Percentiles rank a stretch among this genome's conserved stretches.
These are phyloP conservation scores for Andricus quercusramuli DNA, from an alignment of 2,888 invertebrate genomes.

Conservation along the genomic window DNA sequence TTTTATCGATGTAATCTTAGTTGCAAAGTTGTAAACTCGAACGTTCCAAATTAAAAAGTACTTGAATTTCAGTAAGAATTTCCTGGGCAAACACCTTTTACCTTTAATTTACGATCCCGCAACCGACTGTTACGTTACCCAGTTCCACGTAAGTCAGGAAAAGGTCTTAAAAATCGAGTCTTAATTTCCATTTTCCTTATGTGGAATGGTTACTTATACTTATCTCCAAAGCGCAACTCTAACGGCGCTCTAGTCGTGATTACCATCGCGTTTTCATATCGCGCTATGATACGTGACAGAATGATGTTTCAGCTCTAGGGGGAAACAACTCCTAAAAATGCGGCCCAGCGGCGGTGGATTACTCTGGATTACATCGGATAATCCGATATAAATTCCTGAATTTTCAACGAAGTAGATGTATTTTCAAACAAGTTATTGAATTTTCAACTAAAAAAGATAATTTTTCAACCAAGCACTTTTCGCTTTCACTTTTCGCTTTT, in stretches of 20 bases:
- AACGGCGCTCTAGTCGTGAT: constrained; percentile 35
- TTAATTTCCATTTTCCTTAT: constrained; percentile 41
- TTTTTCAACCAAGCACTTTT: no score
- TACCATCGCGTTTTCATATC: constrained; percentile 38
- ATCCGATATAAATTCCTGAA: no score
- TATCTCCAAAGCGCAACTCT: constrained; percentile 26
- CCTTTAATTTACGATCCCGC: constrained; percentile 35
- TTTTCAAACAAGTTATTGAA: no score
- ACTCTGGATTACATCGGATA: no score
- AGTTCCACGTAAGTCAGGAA: constrained; percentile 25
- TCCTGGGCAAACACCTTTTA: constrained; percentile 24
- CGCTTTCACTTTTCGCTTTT: no score
- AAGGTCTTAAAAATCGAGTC: constrained; percentile 32
- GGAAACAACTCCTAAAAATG: no score
- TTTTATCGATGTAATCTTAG: no score
- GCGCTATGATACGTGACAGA: constrained; percentile 36
- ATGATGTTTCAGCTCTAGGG: neutral
- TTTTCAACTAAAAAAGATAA: no score
- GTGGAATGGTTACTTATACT: constrained; percentile 32
- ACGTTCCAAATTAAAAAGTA: neutral
- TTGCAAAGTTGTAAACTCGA: neutral
- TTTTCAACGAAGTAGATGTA: no score
- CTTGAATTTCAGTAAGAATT: neutral
- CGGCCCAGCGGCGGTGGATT: no score
- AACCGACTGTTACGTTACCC: constrained; percentile 14